Evolutionary conservation across 1,140 invertebrate genomes (phyloP).

Genomic region (Drosophila grimshawi): DNA sequence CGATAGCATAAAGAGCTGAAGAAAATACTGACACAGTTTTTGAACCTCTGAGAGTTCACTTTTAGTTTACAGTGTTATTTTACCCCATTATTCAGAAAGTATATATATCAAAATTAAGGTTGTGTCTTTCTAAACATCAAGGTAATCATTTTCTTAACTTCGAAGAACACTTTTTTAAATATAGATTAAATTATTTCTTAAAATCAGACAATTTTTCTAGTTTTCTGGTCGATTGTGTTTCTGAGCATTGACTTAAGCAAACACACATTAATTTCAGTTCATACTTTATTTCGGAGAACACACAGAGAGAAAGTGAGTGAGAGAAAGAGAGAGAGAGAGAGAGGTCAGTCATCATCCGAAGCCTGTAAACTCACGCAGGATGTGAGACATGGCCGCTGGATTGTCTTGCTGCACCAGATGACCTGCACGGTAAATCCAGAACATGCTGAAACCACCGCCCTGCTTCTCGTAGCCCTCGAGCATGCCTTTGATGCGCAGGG

Average conservation of each 20-base stretch:
- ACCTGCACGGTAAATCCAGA: slow-evolving; percentile 89
- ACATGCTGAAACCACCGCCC: slow-evolving; percentile 89
- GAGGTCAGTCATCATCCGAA: slow-evolving; percentile 32
- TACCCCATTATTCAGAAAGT: too few species aligned
- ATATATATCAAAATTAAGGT: too few species aligned
- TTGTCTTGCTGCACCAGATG: slow-evolving; percentile 86
- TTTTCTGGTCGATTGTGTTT: too few species aligned
- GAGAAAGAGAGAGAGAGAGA: neutral
- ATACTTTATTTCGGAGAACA: slow-evolving; percentile 20
- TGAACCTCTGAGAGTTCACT: too few species aligned
- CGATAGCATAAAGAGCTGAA: too few species aligned
- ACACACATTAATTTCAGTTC: neutral
- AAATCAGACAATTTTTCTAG: too few species aligned
- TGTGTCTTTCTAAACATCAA: too few species aligned
- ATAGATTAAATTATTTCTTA: too few species aligned
- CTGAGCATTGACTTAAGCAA: neutral
- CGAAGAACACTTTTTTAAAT: too few species aligned
- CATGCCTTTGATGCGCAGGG: slow-evolving; percentile 86
- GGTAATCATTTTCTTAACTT: too few species aligned
- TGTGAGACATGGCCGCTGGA: slow-evolving; percentile 73
- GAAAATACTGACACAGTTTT: too few species aligned
- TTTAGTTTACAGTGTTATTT: too few species aligned
- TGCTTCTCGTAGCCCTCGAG: slow-evolving; percentile 89
- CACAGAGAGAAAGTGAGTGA: neutral
- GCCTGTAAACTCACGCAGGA: slow-evolving; percentile 65